Evolutionary conservation across 2,888 invertebrate genomes (phyloP).

Genomic region (Drosophila paranaensis): DNA sequence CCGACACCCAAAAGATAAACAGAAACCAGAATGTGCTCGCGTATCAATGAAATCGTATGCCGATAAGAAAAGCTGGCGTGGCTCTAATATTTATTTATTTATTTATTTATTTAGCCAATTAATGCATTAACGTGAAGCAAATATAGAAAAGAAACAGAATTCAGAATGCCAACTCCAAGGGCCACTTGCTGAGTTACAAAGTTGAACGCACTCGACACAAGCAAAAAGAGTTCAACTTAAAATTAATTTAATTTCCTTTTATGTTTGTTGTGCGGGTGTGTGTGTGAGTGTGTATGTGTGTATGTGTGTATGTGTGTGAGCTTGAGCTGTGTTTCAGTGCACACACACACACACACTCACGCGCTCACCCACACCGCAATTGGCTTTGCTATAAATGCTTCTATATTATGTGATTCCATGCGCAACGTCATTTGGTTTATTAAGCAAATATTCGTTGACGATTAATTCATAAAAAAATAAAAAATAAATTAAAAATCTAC

Average conservation of each 20-base stretch:
- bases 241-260: conserved; percentile 57
- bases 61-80: conserved; percentile 42
- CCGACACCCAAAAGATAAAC: conserved; percentile 57
- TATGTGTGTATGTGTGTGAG: conserved; percentile 12
- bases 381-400: conserved; percentile 49
- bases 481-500: neutral
- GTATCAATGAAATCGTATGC: conserved; percentile 65
- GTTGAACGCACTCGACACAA: conserved; percentile 48
- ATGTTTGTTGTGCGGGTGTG: conserved; percentile 10
- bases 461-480: neutral
- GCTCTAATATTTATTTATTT: conserved; percentile 41
- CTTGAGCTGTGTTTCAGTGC: conserved; percentile 13
- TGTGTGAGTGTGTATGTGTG: conserved; percentile 8
- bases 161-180: conserved; percentile 21
- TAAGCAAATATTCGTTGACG: conserved; percentile 23
- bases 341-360: conserved; percentile 24
- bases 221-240: conserved; percentile 34
- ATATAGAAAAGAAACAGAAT: conserved; percentile 5
- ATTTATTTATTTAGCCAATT: conserved; percentile 53
- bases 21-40: conserved; percentile 22
- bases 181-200: conserved; percentile 23
- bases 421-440: conserved; percentile 14
- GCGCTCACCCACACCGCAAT: conserved; percentile 6
- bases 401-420: conserved; percentile 22
- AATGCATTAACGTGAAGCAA: conserved; percentile 43